phyloP scores from a whole-genome alignment of 2,113 vertebrate species.

The Aspiorhynchus laticeps region DNA sequence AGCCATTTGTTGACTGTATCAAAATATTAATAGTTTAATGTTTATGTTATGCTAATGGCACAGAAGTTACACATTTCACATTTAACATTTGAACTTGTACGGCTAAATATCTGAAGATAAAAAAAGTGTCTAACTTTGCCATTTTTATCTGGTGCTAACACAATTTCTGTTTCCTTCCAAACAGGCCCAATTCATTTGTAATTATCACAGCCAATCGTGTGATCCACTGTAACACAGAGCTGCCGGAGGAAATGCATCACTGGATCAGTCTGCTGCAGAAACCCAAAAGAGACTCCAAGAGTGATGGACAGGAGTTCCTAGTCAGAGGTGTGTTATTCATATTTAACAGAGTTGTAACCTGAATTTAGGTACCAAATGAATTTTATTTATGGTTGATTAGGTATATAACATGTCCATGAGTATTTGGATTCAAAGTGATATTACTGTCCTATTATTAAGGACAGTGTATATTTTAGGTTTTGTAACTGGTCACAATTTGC shows the following conservation, averaged over 20 bases:
- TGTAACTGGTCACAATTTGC: not conserved
- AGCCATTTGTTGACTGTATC: not conserved
- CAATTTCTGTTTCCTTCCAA: not conserved
- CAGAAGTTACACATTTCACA: not conserved
- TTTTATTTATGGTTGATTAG: not conserved
- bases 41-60: not conserved
- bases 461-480: not conserved
- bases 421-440: not conserved
- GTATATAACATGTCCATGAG: not conserved
- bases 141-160: not conserved
- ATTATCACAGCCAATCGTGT: slow-evolving; percentile 93
- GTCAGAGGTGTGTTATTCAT: slow-evolving; percentile 78
- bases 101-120: not conserved
- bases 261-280: slow-evolving; percentile 94
- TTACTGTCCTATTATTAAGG: not conserved
- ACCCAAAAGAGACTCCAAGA: slow-evolving; percentile 87
- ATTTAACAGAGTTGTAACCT: not conserved
- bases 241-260: slow-evolving; percentile 93
- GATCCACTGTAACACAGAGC: slow-evolving; percentile 92
- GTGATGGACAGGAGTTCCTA: slow-evolving; percentile 90
- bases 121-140: not conserved
- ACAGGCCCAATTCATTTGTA: slow-evolving; percentile 92
- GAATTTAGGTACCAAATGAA: not conserved
- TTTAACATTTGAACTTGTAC: not conserved
- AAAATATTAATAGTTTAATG: not conserved